These are phyloP conservation scores for Vesta saturnalis DNA, from an alignment of 2,888 invertebrate genomes.

Conservation along the genomic window DNA sequence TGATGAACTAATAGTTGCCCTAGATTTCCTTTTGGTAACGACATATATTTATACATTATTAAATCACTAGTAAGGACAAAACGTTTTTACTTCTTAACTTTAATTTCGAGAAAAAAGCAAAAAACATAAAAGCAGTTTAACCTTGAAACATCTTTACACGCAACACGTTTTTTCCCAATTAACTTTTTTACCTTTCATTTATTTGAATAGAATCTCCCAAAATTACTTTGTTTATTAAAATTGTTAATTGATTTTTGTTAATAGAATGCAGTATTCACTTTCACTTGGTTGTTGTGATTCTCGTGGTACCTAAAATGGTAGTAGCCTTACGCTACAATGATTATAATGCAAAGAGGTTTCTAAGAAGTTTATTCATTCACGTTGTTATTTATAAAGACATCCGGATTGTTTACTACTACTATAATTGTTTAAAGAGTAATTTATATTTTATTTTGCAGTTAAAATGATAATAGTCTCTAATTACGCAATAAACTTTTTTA, in stretches of 20 bases:
- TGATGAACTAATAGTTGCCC: not conserved
- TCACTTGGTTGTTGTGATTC: not conserved
- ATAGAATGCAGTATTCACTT: slow-evolving; percentile 4
- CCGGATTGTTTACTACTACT: not conserved
- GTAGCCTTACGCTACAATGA: not conserved
- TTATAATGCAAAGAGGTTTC: not conserved
- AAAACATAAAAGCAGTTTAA: not conserved
- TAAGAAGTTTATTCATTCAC: not conserved
- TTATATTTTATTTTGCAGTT: too few species aligned
- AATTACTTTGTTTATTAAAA: not conserved
- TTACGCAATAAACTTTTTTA: not conserved
- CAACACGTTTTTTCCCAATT: not conserved
- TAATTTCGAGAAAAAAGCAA: not conserved
- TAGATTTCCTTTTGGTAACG: not conserved
- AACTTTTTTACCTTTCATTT: too few species aligned
- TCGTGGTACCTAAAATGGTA: not conserved
- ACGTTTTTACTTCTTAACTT: too few species aligned
- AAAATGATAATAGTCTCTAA: not conserved
- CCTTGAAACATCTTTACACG: not conserved
- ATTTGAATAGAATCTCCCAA: too few species aligned
- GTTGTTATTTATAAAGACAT: slow-evolving; percentile 10
- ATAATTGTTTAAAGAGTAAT: not conserved
- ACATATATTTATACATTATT: not conserved
- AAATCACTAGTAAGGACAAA: not conserved
- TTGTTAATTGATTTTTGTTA: too few species aligned